A percentile compares a stretch with the other conserved stretches of the same genome.
These are phyloP conservation scores for Galeruca laticollis DNA, from an alignment of 2,888 invertebrate species.

Conservation along the genomic window DNA sequence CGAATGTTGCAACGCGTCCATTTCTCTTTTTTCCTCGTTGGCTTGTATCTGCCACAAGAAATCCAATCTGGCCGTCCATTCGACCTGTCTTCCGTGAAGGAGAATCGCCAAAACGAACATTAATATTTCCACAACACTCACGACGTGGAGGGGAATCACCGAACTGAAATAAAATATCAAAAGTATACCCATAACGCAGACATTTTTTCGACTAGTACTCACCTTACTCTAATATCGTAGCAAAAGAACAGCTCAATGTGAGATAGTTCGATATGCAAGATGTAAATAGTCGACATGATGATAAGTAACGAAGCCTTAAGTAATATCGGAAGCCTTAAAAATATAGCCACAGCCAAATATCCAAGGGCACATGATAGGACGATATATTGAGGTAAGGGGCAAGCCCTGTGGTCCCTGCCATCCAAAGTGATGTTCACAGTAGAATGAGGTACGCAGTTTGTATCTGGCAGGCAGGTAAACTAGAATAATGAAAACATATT, in stretches of 20 bases:
- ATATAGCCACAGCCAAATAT: slow-evolving; percentile 87
- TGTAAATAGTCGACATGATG: slow-evolving; percentile 84
- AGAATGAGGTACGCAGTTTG: slow-evolving; percentile 66
- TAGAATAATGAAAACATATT: slow-evolving; percentile 58
- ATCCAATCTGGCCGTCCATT: slow-evolving; percentile 90
- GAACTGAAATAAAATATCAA: slow-evolving; percentile 68
- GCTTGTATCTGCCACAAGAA: slow-evolving; percentile 89
- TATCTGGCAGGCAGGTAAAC: slow-evolving; percentile 75
- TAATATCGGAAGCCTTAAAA: slow-evolving; percentile 84
- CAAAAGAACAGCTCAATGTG: slow-evolving; percentile 85
- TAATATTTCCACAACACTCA: slow-evolving; percentile 82
- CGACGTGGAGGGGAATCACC: slow-evolving; percentile 82
- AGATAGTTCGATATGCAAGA: slow-evolving; percentile 83
- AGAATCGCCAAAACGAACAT: slow-evolving; percentile 87
- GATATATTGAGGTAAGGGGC: slow-evolving; percentile 89
- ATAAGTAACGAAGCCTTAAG: slow-evolving; percentile 83
- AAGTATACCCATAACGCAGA: too few species aligned
- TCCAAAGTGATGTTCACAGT: slow-evolving; percentile 70
- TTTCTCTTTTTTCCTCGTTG: slow-evolving; percentile 90
- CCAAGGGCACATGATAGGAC: slow-evolving; percentile 87
- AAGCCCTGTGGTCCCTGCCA: slow-evolving; percentile 78
- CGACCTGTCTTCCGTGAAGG: slow-evolving; percentile 86
- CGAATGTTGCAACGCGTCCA: slow-evolving; percentile 92
- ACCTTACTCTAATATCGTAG: slow-evolving; percentile 84
- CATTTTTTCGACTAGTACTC: too few species aligned